Evolutionary conservation across 2,113 vertebrate species (phyloP).

Genomic region (Oreochromis tanganicae): DNA sequence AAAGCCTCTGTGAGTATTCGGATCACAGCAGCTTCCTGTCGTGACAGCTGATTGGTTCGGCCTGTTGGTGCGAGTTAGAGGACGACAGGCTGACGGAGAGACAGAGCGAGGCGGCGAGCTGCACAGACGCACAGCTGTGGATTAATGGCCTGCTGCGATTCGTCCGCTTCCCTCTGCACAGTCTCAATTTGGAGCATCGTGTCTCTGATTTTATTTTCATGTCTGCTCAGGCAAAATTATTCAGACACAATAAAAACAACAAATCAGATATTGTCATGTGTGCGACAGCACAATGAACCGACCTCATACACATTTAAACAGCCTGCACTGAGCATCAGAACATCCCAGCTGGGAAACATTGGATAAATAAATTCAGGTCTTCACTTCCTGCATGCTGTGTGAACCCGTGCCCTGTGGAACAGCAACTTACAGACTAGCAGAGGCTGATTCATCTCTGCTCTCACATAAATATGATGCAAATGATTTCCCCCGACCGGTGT

Average conservation of each 20-base stretch:
- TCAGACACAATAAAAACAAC: not conserved
- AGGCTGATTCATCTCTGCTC: not conserved
- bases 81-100: not conserved
- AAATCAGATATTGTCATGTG: not conserved
- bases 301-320: not conserved
- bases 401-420: not conserved
- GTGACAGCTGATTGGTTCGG: constrained; percentile 31
- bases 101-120: not conserved
- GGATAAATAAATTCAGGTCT: not conserved
- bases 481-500: not conserved
- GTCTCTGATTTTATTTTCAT: not conserved
- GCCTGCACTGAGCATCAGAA: not conserved
- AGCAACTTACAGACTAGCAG: not conserved
- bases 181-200: not conserved
- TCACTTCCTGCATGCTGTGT: not conserved
- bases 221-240: not conserved
- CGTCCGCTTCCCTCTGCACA: not conserved
- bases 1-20: not conserved
- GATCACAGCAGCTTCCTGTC: not conserved
- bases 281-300: not conserved
- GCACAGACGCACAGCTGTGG: not conserved
- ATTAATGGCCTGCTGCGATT: not conserved
- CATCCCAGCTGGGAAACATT: not conserved
- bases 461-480: not conserved
- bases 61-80: not conserved